Conservation (phyloP, 2,113 vertebrate genomes). For the Heterochromis multidens region DNA sequence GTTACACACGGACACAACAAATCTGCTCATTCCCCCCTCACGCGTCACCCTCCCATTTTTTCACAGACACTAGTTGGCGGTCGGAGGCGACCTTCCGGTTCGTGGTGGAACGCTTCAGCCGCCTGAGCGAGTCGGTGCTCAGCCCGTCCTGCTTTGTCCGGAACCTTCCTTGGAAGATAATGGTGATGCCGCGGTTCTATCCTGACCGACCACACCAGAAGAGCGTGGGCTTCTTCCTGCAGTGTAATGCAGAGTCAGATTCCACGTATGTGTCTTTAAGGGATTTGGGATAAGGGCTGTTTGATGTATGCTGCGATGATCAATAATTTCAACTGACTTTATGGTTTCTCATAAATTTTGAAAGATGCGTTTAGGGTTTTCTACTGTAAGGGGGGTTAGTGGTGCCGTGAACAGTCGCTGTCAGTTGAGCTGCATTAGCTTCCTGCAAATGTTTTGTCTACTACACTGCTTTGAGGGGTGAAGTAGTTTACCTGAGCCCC, state of each 20-base stretch:
- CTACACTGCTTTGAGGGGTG: not conserved
- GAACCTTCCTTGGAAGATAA: slow-evolving; percentile 99
- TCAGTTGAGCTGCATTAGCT: not conserved
- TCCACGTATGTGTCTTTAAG: slow-evolving; percentile 86
- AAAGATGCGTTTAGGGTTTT: not conserved
- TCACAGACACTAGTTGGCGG: slow-evolving; percentile 95
- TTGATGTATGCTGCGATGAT: not conserved
- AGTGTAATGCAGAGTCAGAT: slow-evolving; percentile 98
- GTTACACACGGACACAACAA: not conserved
- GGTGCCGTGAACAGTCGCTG: not conserved
- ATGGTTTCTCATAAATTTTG: not conserved
- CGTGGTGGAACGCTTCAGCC: slow-evolving; percentile 95
- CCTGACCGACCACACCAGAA: slow-evolving; percentile 97
- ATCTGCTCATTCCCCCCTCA: not conserved
- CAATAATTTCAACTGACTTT: not conserved
- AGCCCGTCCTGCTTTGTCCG: slow-evolving; percentile 97
- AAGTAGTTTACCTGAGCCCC: not conserved
- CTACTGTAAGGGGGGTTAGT: not conserved
- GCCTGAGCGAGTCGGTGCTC: slow-evolving; percentile 95
- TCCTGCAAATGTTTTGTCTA: not conserved
- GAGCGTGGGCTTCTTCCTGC: slow-evolving; percentile 98
- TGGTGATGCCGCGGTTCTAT: slow-evolving; percentile 99
- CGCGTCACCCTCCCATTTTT: not conserved
- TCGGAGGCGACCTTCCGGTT: slow-evolving; percentile 98
- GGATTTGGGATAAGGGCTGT: not conserved